Percentiles rank a stretch among this genome's conserved stretches.
Evolutionary conservation across 1,140 invertebrate genomes (phyloP).

Genomic region (Dendrolimus punctatus): DNA sequence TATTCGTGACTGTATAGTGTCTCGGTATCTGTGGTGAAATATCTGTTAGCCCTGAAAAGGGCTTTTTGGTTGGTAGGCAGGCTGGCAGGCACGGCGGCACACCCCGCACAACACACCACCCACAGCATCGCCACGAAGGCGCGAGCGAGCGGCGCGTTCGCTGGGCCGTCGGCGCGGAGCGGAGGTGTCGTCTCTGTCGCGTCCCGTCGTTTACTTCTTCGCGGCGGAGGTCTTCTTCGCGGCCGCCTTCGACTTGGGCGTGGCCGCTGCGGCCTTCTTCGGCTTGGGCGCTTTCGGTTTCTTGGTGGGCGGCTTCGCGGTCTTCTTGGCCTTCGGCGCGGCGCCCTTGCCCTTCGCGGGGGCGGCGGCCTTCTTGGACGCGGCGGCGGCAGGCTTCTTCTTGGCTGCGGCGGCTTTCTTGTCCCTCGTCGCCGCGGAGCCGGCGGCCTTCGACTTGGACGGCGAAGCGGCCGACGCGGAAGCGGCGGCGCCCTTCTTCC

Average conservation of each 20-base stretch:
- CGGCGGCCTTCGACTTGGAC: slow-evolving; percentile 10
- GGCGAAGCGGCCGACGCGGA: slow-evolving; percentile 4
- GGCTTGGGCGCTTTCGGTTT: slow-evolving; percentile 44
- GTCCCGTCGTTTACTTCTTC: slow-evolving; percentile 17
- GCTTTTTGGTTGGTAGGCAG: no score
- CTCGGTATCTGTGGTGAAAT: no score
- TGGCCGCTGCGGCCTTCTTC: slow-evolving; percentile 32
- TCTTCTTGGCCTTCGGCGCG: slow-evolving; percentile 33
- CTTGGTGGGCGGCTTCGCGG: slow-evolving; percentile 38
- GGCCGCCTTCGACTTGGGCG: slow-evolving; percentile 34
- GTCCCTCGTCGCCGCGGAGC: slow-evolving; percentile 13
- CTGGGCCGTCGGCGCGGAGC: no score
- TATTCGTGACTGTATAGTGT: no score
- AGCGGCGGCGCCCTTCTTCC: background rate
- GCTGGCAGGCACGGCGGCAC: no score
- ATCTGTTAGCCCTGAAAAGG: no score
- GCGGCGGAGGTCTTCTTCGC: slow-evolving; percentile 35
- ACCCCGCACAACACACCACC: no score
- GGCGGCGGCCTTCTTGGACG: slow-evolving; percentile 14
- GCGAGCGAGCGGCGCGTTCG: no score
- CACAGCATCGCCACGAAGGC: no score
- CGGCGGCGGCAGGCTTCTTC: slow-evolving; percentile 16
- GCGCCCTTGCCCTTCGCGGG: slow-evolving; percentile 21
- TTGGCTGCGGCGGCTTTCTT: slow-evolving; percentile 18
- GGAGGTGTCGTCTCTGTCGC: no score